Percentiles rank a stretch among this genome's conserved stretches.
Conservation (phyloP, 37 sponge, comb jelly and placozoan species). For the Spongia lamella region DNA sequence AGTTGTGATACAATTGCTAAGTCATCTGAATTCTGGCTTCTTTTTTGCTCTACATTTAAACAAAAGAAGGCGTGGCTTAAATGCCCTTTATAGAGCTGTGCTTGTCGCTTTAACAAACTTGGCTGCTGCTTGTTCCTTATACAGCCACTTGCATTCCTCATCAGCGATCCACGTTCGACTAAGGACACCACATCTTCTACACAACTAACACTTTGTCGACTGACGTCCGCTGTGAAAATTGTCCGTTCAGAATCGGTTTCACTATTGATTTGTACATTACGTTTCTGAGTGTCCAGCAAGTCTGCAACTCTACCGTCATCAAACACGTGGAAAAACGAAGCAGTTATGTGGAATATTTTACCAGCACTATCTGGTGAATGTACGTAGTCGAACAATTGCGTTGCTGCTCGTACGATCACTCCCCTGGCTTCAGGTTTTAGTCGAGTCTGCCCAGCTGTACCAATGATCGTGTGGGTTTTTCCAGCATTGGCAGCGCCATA, state of each 20-base stretch:
- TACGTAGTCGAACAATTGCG: conserved; percentile 22
- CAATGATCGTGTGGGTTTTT: conserved; percentile 56
- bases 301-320: conserved; percentile 62
- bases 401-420: conserved; percentile 30
- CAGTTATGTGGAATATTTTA: conserved; percentile 4
- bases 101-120: neutral
- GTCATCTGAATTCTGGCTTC: too few species aligned
- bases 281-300: conserved; percentile 49
- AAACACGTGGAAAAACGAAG: conserved; percentile 56
- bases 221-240: conserved; percentile 19
- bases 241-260: neutral
- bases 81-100: conserved; percentile 36
- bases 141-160: conserved; percentile 72
- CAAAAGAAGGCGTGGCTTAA: conserved; percentile 55
- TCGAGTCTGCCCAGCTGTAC: conserved; percentile 53
- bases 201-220: conserved; percentile 27
- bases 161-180: conserved; percentile 52
- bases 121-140: conserved; percentile 4
- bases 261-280: conserved; percentile 19
- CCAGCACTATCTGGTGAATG: neutral
- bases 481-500: conserved; percentile 56
- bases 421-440: conserved; percentile 52
- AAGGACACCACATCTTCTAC: conserved; percentile 36
- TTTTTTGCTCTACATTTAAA: conserved; percentile 21
- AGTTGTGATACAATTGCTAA: conserved; percentile 14